A percentile compares a stretch with the other conserved stretches of the same genome.
phyloP scores from a whole-genome alignment of 2,113 vertebrate species.

The Albula goreensis region DNA sequence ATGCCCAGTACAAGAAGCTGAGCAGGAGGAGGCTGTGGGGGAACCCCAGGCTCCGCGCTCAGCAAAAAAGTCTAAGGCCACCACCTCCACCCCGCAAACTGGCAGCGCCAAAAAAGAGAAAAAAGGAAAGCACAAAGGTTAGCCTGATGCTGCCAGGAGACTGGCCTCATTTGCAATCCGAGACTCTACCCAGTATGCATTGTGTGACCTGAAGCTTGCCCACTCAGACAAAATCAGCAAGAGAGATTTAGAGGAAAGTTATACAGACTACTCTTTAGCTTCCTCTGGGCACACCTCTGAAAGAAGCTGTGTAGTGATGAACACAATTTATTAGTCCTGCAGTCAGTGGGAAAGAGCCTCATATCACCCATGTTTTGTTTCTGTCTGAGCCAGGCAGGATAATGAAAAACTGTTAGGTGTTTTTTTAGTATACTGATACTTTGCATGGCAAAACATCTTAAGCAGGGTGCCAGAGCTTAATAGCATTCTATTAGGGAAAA shows the following conservation, averaged over 20 bases:
- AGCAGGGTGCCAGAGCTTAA: neutral
- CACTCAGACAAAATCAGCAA: neutral
- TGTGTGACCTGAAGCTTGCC: neutral
- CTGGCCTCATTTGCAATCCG: neutral
- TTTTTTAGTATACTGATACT: neutral
- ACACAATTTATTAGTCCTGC: neutral
- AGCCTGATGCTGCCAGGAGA: conserved; percentile 56
- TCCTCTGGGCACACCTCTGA: neutral
- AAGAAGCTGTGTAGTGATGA: neutral
- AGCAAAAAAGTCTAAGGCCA: conserved; percentile 85
- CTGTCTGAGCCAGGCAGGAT: neutral
- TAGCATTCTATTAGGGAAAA: neutral
- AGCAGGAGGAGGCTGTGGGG: conserved; percentile 80
- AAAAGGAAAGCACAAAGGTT: conserved; percentile 96
- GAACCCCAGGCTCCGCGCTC: conserved; percentile 82
- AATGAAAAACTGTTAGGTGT: neutral
- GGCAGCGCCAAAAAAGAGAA: conserved; percentile 90
- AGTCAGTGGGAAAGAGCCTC: neutral
- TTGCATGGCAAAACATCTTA: neutral
- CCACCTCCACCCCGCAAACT: conserved; percentile 81
- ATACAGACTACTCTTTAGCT: neutral
- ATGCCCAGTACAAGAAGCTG: conserved; percentile 90
- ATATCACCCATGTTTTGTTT: neutral
- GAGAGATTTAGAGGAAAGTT: neutral
- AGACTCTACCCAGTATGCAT: neutral